Percentiles rank a stretch among this genome's conserved stretches.
phyloP scores from a whole-genome alignment of 2,113 vertebrate genomes.

The Rhea americana region DNA sequence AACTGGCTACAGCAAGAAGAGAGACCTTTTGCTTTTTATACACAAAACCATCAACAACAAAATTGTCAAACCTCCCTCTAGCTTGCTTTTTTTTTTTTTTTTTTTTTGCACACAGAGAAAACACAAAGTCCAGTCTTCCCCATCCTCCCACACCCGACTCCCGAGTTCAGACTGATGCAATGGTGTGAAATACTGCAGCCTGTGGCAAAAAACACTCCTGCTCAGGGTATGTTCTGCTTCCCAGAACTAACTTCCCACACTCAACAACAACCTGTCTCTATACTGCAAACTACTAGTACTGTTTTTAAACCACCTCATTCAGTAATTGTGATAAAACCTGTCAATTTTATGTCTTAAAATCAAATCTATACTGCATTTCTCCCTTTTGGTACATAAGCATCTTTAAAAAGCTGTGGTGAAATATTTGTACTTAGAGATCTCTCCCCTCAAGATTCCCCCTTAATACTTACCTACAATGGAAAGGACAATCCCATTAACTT shows the following conservation, averaged over 20 bases:
- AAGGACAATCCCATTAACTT: not conserved
- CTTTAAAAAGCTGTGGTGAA: not conserved
- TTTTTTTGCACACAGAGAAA: not conserved
- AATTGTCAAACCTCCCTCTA: not conserved
- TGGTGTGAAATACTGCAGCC: not conserved
- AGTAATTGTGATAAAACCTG: not conserved
- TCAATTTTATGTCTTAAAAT: not conserved
- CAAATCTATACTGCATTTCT: not conserved
- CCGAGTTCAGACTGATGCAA: conserved; percentile 18
- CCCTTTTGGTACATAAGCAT: not conserved
- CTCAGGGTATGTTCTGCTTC: not conserved
- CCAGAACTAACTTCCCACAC: not conserved
- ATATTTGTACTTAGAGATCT: not conserved
- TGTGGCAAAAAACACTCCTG: not conserved
- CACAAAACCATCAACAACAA: not conserved
- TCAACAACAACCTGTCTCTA: not conserved
- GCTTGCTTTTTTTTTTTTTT: not conserved
- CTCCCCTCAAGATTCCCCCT: not conserved
- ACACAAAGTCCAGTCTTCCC: not conserved
- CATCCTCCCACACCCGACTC: not conserved
- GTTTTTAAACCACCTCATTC: not conserved
- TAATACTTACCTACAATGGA: not conserved
- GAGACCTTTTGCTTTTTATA: not conserved
- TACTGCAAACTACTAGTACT: not conserved
- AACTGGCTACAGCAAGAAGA: not conserved